Conservation (phyloP, 1,140 invertebrate species). For the Leptonema lineaticorne region DNA sequence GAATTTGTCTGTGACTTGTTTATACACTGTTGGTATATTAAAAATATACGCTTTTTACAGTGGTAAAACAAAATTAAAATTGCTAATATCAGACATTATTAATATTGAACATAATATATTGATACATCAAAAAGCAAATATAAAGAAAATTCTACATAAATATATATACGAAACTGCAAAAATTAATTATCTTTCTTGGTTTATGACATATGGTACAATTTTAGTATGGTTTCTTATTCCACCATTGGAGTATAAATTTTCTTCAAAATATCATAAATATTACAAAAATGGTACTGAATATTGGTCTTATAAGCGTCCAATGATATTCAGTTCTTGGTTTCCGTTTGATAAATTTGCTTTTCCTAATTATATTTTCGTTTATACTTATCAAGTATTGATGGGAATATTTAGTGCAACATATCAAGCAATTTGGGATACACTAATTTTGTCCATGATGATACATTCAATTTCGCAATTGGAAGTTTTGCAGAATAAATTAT, state of each 20-base stretch:
- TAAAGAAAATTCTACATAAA: conserved; percentile 13
- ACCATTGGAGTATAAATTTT: conserved; percentile 35
- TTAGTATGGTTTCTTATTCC: conserved; percentile 38
- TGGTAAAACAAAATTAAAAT: conserved; percentile 27
- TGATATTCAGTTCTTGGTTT: conserved; percentile 44
- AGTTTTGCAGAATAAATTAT: conserved; percentile 34
- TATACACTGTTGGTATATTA: conserved; percentile 37
- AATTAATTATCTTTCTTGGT: conserved; percentile 37
- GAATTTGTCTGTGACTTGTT: conserved; percentile 39
- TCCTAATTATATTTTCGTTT: conserved; percentile 34
- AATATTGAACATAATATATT: conserved; percentile 34
- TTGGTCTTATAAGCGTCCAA: conserved; percentile 33
- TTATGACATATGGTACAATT: conserved; percentile 33
- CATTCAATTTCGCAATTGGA: conserved; percentile 40
- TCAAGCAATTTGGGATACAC: conserved; percentile 39
- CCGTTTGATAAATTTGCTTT: conserved; percentile 39
- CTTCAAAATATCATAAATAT: conserved; percentile 31
- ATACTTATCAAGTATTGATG: conserved; percentile 36
- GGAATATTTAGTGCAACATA: conserved; percentile 37
- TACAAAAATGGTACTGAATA: conserved; percentile 37
- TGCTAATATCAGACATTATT: conserved; percentile 27
- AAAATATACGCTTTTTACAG: conserved; percentile 39
- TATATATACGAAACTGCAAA: conserved; percentile 30
- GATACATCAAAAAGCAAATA: conserved; percentile 15
- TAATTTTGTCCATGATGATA: conserved; percentile 39